These are phyloP conservation scores for Pelvicachromis taeniatus DNA, from an alignment of 2,113 vertebrate species.

Conservation along the genomic window DNA sequence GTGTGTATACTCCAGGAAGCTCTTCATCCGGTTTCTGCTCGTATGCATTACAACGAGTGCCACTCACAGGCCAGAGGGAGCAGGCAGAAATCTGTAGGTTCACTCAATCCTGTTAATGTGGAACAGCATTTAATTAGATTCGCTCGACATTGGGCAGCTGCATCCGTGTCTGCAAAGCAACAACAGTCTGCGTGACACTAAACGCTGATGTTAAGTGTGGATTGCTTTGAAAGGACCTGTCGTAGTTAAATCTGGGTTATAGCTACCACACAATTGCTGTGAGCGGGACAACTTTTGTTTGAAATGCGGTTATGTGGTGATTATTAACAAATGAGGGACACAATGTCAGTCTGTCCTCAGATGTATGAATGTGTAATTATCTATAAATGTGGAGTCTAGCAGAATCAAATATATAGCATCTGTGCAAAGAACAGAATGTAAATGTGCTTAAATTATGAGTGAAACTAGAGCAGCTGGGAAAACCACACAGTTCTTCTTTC, in stretches of 20 bases:
- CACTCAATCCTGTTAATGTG: slow-evolving; percentile 76
- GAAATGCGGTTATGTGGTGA: background rate
- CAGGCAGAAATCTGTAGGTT: slow-evolving; percentile 55
- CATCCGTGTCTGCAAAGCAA: slow-evolving; percentile 21
- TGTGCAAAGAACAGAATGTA: background rate
- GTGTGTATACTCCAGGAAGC: slow-evolving; percentile 57
- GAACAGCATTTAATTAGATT: slow-evolving; percentile 78
- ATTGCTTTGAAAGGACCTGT: background rate
- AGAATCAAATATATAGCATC: background rate
- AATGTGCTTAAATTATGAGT: background rate
- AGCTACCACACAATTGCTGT: background rate
- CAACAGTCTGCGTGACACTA: slow-evolving; percentile 12
- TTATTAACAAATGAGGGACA: background rate
- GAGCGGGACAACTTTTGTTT: background rate
- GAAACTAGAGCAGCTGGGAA: background rate
- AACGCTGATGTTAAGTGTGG: background rate
- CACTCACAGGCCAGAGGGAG: slow-evolving; percentile 65
- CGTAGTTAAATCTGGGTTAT: background rate
- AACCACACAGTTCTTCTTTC: background rate
- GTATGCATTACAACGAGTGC: slow-evolving; percentile 66
- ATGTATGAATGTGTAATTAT: background rate
- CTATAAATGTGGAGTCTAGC: too few species aligned
- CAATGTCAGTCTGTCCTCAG: fast-evolving
- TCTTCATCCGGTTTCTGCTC: slow-evolving; percentile 57
- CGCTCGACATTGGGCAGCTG: slow-evolving; percentile 50